Conservation (phyloP, 2,113 vertebrate species). For the Jaculus jaculus region DNA sequence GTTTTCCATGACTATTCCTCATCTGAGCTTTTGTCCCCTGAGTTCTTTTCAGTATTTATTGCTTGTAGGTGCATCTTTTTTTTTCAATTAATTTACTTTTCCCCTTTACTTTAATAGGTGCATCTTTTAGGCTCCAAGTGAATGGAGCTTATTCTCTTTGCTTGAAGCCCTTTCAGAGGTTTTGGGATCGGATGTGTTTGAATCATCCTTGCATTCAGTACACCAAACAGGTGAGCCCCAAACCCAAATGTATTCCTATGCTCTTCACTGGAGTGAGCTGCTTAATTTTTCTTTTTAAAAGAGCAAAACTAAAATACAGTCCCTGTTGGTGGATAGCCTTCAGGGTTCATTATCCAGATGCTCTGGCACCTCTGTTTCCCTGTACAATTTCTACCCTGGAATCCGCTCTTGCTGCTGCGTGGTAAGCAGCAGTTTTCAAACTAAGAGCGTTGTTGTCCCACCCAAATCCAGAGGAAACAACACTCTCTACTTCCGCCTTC, state of each 20-base stretch:
- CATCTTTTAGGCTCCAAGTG: background rate
- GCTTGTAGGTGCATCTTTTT: background rate
- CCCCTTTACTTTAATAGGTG: no score
- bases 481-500: background rate
- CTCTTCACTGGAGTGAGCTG: background rate
- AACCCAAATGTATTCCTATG: background rate
- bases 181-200: background rate
- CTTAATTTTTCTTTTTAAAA: background rate
- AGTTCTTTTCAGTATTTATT: background rate
- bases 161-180: background rate
- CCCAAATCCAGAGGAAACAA: no score
- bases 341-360: background rate
- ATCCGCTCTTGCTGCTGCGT: background rate
- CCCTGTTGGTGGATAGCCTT: background rate
- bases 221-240: background rate
- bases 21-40: constrained; percentile 1
- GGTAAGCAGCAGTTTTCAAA: background rate
- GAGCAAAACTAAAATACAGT: background rate
- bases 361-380: background rate
- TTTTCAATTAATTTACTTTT: no score
- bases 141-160: background rate
- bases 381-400: fast-evolving
- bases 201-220: background rate
- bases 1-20: constrained; percentile 4
- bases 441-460: background rate